Evolutionary conservation across 2,113 vertebrate genomes (phyloP).

Genomic region (Gallinago paraguaiae): DNA sequence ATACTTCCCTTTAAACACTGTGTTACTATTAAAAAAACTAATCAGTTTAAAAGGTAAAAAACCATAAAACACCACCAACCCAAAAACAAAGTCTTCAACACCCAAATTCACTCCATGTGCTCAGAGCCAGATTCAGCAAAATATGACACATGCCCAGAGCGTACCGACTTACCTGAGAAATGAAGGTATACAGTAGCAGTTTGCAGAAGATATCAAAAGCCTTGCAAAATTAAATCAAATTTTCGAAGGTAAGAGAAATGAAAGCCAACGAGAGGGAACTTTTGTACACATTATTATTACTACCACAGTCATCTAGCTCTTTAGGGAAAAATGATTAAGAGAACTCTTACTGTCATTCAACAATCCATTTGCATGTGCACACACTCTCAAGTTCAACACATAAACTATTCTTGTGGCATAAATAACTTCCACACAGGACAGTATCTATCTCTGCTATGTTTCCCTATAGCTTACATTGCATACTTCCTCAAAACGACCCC

Average conservation of each 20-base stretch:
- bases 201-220: conserved; percentile 33
- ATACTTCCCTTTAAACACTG: not conserved
- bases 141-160: not conserved
- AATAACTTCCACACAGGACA: not conserved
- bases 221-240: conserved; percentile 47
- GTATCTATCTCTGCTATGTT: rapidly evolving
- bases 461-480: not conserved
- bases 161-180: conserved; percentile 40
- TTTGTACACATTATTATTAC: not conserved
- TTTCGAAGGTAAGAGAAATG: conserved; percentile 36
- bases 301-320: not conserved
- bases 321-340: not conserved
- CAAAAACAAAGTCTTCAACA: not conserved
- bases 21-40: not conserved
- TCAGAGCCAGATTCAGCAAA: conserved; percentile 1
- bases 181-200: not conserved
- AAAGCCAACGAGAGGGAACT: not conserved
- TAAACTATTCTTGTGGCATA: not conserved
- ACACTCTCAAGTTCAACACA: not conserved
- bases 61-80: not conserved
- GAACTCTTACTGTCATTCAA: not conserved
- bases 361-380: not conserved
- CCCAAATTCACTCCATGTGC: not conserved
- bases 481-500: not conserved
- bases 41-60: not conserved